These are phyloP conservation scores for Papilio polyxenes DNA, from an alignment of 1,140 invertebrate species.

Conservation along the genomic window DNA sequence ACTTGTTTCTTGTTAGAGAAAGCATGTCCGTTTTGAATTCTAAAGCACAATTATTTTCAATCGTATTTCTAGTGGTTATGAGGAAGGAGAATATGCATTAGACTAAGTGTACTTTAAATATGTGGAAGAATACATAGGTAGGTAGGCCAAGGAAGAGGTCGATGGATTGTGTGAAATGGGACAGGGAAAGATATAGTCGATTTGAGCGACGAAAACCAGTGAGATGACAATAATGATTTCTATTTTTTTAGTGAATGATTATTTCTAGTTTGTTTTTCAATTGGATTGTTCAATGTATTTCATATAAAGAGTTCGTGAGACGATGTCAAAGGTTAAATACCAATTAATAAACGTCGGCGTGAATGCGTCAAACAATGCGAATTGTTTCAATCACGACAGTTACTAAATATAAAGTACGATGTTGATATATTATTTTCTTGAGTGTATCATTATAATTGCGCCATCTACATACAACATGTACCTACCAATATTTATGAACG, in stretches of 20 bases:
- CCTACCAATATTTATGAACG: neutral
- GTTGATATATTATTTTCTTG: constrained; percentile 10
- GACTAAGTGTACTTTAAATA: neutral
- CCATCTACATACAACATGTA: neutral
- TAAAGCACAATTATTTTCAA: neutral
- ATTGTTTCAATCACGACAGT: constrained; percentile 20
- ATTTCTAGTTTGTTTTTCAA: neutral
- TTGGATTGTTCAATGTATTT: neutral
- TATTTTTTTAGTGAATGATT: neutral
- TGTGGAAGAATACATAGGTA: too few relatives aligned
- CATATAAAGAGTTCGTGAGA: constrained; percentile 17
- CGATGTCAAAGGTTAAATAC: constrained; percentile 11
- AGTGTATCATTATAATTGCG: constrained; percentile 4
- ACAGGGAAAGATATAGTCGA: neutral
- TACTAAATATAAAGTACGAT: neutral
- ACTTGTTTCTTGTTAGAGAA: constrained; percentile 28
- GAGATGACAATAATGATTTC: neutral
- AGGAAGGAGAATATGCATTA: neutral
- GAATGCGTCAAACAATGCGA: constrained; percentile 10
- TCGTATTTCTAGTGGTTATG: neutral
- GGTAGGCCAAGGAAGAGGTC: neutral
- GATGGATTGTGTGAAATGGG: neutral
- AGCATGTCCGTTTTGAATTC: neutral
- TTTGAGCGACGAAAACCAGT: neutral
- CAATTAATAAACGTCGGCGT: constrained; percentile 17